phyloP scores from a whole-genome alignment of 2,797 vertebrate genomes.

The Amphiprion clarkii region DNA sequence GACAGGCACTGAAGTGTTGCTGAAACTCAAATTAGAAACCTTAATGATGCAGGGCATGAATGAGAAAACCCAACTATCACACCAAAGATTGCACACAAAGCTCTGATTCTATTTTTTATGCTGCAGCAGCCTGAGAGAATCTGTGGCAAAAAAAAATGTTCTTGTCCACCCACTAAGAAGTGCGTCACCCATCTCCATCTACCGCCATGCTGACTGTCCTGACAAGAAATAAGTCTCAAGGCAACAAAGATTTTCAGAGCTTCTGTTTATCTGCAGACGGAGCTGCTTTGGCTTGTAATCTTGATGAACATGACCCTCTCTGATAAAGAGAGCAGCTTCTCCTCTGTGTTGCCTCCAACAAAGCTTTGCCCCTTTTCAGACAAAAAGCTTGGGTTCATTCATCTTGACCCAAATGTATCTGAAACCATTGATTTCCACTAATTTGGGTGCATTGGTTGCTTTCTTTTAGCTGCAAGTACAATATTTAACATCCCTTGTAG shows the following conservation, averaged over 20 bases:
- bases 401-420: neutral
- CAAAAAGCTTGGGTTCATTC: neutral
- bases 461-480: neutral
- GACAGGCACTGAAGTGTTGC: neutral
- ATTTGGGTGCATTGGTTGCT: too few species aligned
- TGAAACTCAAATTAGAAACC: neutral
- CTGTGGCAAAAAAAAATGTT: neutral
- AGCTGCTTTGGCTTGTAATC: slow-evolving; percentile 30
- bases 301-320: slow-evolving; percentile 22
- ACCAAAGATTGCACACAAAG: neutral
- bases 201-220: neutral
- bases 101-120: neutral
- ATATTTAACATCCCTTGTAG: slow-evolving; percentile 2
- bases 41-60: neutral
- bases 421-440: neutral
- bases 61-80: neutral
- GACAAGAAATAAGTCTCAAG: neutral
- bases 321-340: slow-evolving; percentile 26
- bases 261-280: slow-evolving; percentile 1
- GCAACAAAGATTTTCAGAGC: slow-evolving; percentile 2
- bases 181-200: neutral
- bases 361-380: neutral
- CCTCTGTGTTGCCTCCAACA: slow-evolving; percentile 13
- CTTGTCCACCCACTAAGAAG: neutral
- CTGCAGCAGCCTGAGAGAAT: too few species aligned